A percentile compares a stretch with the other conserved stretches of the same genome.
Evolutionary conservation across 2,888 invertebrate species (phyloP).

Genomic region (Gandaritis pyraliata): DNA sequence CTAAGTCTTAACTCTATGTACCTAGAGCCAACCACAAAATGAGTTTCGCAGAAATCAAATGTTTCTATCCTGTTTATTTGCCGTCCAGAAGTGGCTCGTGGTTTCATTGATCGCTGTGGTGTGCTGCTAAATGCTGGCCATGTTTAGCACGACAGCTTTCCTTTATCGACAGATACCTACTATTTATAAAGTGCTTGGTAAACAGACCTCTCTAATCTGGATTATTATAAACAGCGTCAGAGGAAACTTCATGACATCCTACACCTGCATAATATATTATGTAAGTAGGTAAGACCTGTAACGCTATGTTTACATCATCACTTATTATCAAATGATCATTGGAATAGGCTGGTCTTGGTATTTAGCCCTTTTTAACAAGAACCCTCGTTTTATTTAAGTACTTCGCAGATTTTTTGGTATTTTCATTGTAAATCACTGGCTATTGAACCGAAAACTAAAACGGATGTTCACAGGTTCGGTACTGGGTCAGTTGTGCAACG

Average conservation of each 20-base stretch:
- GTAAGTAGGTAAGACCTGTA: no score
- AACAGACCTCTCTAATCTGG: neutral
- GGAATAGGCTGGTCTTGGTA: no score
- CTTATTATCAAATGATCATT: no score
- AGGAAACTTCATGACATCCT: no score
- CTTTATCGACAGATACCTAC: neutral
- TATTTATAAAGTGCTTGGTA: neutral
- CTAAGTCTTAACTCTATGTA: slow-evolving; percentile 1
- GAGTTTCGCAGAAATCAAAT: slow-evolving; percentile 22
- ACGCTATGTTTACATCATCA: no score
- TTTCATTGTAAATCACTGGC: neutral
- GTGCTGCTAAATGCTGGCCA: slow-evolving; percentile 12
- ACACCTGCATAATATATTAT: no score
- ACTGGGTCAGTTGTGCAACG: neutral
- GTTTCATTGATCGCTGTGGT: slow-evolving; percentile 16
- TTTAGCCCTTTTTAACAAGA: no score
- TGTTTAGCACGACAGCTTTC: slow-evolving; percentile 11
- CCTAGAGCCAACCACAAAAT: slow-evolving; percentile 3
- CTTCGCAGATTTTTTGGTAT: neutral
- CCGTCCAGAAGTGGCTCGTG: slow-evolving; percentile 9
- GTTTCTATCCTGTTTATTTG: slow-evolving; percentile 18
- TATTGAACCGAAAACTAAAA: neutral
- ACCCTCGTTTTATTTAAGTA: neutral
- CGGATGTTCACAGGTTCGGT: neutral
- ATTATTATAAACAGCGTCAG: no score